phyloP scores from a whole-genome alignment of 2,797 vertebrate species.

The Parambassis ranga region DNA sequence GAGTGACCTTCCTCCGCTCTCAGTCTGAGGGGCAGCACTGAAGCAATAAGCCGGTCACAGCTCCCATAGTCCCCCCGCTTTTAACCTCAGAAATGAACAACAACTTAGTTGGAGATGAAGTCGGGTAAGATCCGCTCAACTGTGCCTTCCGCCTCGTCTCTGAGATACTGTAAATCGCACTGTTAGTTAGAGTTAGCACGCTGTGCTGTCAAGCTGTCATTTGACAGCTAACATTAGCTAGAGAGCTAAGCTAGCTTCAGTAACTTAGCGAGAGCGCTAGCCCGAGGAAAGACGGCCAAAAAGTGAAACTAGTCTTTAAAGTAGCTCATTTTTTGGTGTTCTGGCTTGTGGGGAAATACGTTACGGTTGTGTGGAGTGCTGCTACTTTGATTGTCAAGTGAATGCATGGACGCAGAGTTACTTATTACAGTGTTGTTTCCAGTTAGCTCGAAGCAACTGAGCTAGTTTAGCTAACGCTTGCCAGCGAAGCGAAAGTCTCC shows the following conservation, averaged over 20 bases:
- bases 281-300: conserved; percentile 43
- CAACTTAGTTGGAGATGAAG: conserved; percentile 95
- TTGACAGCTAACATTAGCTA: conserved; percentile 66
- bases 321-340: neutral
- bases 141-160: neutral
- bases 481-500: conserved; percentile 65
- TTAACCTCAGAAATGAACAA: conserved; percentile 91
- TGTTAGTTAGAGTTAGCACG: conserved; percentile 15
- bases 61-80: conserved; percentile 68
- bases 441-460: conserved; percentile 53
- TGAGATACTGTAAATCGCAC: neutral
- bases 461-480: conserved; percentile 64
- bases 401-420: conserved; percentile 3
- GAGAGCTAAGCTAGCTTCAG: conserved; percentile 61
- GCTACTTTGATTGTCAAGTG: neutral
- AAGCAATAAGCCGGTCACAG: conserved; percentile 78
- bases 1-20: conserved; percentile 85
- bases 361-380: neutral
- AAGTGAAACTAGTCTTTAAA: conserved; percentile 57
- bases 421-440: conserved; percentile 51
- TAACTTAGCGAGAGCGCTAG: conserved; percentile 59
- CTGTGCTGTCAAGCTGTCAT: conserved; percentile 48
- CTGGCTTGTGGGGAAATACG: neutral
- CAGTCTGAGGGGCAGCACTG: conserved; percentile 78
- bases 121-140: conserved; percentile 85